phyloP scores from a whole-genome alignment of 2,888 invertebrate species.

The Sesia apiformis region DNA sequence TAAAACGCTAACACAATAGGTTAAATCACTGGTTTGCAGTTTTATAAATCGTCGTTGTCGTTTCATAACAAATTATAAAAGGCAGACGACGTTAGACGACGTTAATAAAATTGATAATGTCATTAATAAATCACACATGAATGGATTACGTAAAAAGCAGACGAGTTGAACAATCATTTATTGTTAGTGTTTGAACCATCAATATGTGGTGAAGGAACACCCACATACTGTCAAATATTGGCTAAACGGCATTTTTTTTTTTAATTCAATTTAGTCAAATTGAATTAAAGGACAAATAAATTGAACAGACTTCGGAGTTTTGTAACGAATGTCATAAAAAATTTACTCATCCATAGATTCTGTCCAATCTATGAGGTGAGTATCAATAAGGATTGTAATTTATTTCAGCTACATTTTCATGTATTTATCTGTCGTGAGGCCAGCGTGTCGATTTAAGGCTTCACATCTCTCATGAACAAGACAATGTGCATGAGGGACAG shows the following conservation, averaged over 20 bases:
- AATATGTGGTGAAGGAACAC: background rate
- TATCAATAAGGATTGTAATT: no score
- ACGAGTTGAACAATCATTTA: background rate
- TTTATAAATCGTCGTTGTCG: background rate
- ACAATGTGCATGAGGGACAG: no score
- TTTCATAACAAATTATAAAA: background rate
- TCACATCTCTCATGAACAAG: no score
- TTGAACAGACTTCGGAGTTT: slow-evolving; percentile 8
- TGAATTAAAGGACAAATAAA: slow-evolving; percentile 12
- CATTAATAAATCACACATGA: background rate
- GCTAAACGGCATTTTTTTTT: background rate
- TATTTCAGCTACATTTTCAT: no score
- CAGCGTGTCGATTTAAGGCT: no score
- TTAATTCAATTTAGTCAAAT: slow-evolving; percentile 10
- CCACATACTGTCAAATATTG: background rate
- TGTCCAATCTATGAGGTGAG: no score
- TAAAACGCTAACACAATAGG: background rate
- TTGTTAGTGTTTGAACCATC: background rate
- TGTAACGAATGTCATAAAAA: slow-evolving; percentile 5
- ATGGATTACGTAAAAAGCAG: background rate
- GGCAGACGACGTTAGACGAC: background rate
- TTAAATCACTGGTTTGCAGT: background rate
- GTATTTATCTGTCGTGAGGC: no score
- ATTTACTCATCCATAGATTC: no score
- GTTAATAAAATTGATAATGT: background rate